Conservation (phyloP, 2,888 invertebrate species). For the Pseudoips prasinana region DNA sequence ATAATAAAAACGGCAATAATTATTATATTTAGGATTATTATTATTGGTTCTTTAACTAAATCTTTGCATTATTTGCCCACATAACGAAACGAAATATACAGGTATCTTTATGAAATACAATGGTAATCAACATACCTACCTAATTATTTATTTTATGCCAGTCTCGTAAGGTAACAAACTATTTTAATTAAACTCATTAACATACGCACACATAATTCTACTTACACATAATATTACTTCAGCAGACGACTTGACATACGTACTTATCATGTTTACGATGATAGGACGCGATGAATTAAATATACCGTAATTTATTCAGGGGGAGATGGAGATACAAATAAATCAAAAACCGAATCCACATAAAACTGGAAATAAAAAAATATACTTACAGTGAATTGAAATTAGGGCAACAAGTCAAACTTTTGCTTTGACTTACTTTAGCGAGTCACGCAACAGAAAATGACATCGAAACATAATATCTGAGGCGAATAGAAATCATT, state of each 20-base stretch:
- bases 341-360: conserved; percentile 60
- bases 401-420: conserved; percentile 71
- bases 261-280: conserved; percentile 15
- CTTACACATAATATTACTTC: too few relatives aligned
- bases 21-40: too few relatives aligned
- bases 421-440: conserved; percentile 67
- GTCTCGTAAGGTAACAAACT: too few relatives aligned
- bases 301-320: conserved; percentile 18
- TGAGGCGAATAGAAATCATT: conserved; percentile 41
- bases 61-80: too few relatives aligned
- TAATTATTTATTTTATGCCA: too few relatives aligned
- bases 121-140: too few relatives aligned
- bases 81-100: neutral
- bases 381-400: conserved; percentile 64
- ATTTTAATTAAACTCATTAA: too few relatives aligned
- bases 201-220: too few relatives aligned
- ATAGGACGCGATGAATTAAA: conserved; percentile 17
- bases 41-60: too few relatives aligned
- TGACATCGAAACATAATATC: conserved; percentile 61
- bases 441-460: conserved; percentile 64
- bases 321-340: conserved; percentile 36
- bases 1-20: too few relatives aligned
- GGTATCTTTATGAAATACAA: neutral
- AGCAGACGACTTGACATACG: neutral
- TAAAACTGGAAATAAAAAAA: conserved; percentile 63